A percentile compares a stretch with the other conserved stretches of the same genome.
phyloP scores from a whole-genome alignment of 2,888 invertebrate species.

The Chirona hameri region DNA sequence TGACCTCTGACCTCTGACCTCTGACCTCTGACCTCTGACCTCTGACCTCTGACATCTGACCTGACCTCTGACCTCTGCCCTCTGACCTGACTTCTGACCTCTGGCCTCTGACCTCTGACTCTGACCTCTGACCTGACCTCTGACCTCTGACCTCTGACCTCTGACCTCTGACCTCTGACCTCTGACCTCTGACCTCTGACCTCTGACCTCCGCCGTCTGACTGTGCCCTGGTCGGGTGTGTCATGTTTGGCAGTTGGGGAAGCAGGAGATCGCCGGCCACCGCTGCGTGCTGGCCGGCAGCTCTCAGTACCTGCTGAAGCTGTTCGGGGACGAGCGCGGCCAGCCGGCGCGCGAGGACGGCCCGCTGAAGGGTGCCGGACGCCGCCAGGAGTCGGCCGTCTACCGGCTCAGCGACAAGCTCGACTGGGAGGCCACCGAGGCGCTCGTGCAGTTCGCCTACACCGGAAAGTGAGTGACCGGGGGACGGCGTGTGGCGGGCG shows the following conservation, averaged over 20 bases:
- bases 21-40: no score
- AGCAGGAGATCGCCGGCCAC: conserved; percentile 68
- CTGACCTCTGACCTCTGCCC: no score
- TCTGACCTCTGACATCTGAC: no score
- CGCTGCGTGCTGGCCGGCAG: conserved; percentile 73
- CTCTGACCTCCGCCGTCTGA: no score
- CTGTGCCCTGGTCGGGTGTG: background rate
- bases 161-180: no score
- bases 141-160: no score
- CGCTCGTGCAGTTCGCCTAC: conserved; percentile 76
- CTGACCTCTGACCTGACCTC: no score
- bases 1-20: no score
- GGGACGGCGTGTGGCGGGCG: background rate
- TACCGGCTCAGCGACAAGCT: conserved; percentile 63
- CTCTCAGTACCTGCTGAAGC: conserved; percentile 69
- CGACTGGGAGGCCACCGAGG: conserved; percentile 64
- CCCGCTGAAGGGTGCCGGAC: conserved; percentile 41
- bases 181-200: background rate
- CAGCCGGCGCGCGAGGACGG: conserved; percentile 45
- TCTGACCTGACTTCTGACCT: no score
- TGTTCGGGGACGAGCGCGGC: conserved; percentile 57
- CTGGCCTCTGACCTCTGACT: no score
- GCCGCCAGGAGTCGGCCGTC: conserved; percentile 51
- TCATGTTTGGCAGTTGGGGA: conserved; percentile 54
- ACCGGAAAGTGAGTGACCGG: conserved; percentile 57